Conservation (phyloP, 1,140 invertebrate genomes). For the Holcopasites calliopsidis region DNA sequence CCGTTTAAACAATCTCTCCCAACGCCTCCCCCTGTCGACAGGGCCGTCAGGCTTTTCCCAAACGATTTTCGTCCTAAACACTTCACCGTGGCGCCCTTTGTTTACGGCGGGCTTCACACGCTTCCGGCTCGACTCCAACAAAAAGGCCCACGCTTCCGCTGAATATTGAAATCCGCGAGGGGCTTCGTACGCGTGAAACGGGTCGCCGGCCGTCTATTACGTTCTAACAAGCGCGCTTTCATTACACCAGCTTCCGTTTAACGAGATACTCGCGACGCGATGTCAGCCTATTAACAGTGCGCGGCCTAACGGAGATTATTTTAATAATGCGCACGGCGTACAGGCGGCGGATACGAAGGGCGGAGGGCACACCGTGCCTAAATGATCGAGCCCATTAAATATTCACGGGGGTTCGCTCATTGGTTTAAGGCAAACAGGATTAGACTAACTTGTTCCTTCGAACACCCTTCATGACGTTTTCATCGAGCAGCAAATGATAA, state of each 20-base stretch:
- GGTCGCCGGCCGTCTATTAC: constrained; percentile 23
- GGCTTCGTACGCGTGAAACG: neutral
- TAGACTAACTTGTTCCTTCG: no score
- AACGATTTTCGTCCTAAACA: no score
- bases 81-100: neutral
- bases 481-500: no score
- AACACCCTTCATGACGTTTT: no score
- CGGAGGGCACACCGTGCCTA: neutral
- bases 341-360: neutral
- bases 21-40: no score
- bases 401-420: neutral
- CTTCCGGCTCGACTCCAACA: neutral
- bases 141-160: neutral
- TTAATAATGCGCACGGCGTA: constrained; percentile 27
- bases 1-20: neutral
- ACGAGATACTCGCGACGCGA: constrained; percentile 30
- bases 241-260: constrained; percentile 31
- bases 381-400: neutral
- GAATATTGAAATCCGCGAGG: neutral
- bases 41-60: neutral
- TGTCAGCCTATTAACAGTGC: constrained; percentile 30
- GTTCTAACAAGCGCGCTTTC: constrained; percentile 28
- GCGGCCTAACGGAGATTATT: constrained; percentile 10
- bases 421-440: neutral
- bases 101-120: neutral